Evolutionary conservation across 2,113 vertebrate genomes (phyloP), one percentile per base, ranked within the genome.

Genomic region (Eubucco bourcierii): DNA sequence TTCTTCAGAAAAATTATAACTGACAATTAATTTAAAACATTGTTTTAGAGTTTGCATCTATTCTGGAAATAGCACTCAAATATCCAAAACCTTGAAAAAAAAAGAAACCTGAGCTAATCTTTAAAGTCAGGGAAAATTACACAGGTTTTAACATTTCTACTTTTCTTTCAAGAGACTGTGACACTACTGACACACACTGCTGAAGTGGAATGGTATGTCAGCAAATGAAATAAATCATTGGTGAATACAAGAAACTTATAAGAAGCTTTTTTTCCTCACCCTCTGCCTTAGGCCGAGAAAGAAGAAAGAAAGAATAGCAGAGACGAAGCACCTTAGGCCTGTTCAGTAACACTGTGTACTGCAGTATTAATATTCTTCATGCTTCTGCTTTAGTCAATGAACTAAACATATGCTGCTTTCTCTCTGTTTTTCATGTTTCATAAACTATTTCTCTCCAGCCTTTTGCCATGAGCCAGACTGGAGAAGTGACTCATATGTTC

Each of bases 401-500:
- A n/a, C 14, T 65, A 86, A 73, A 8, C 41, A 37, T 41, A 76
- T 31, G 11, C 34, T 82, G 46, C 76, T 90, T 92, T 81, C 21
- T 76, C 34, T 81, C 29, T 68, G n/a, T 14, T 90, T 88, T 76
- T 81, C 1, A 1, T 21, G 10, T 74, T 88, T 93, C 67, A 87
- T 80, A 73, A 90, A 76, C 52, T 77, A 41, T 80, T 87, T 24
- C 56, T 82, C 28, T 31, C 50, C 12, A 90, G 55, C 18, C 64
- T 95, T 82, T 82, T 82, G 34, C 41, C 78, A 67, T 56, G 56
- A 94, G 60, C 64, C 87, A 89, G 81, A 73, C 46, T 87, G 66
- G 15, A 87, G 58, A 15, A 92, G 7, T 93, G 94, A 96, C 74
- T 96, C 88, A 90, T 80, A 76, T 41, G 19, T 90, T 80, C 74